phyloP scores from a whole-genome alignment of 2,888 invertebrate species.

The Mythimna lalbum region DNA sequence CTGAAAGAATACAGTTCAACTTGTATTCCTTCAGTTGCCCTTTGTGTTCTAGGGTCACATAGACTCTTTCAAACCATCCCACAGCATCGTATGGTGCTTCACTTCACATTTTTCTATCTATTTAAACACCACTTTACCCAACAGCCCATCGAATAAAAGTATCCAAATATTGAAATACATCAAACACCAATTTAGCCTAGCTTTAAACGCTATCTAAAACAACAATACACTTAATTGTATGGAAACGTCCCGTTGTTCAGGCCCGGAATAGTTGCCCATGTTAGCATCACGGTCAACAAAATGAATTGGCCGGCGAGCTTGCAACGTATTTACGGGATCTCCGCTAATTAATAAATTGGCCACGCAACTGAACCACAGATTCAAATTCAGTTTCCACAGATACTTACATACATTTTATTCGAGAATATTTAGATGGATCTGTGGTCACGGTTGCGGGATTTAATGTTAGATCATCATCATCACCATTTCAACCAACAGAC shows the following conservation, averaged over 20 bases:
- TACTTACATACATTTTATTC: neutral
- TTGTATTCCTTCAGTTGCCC: too few species aligned
- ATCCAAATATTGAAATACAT: conserved; percentile 15
- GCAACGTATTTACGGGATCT: conserved; percentile 29
- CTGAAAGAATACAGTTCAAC: too few species aligned
- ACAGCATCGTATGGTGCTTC: neutral
- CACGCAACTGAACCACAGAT: neutral
- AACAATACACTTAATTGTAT: conserved; percentile 14
- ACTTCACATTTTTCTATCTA: neutral
- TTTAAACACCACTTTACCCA: neutral
- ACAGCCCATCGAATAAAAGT: neutral
- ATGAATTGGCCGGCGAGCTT: conserved; percentile 59
- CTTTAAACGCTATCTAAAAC: conserved; percentile 6
- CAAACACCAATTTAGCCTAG: neutral
- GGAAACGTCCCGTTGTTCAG: neutral
- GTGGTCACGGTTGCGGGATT: neutral
- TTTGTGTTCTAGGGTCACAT: too few species aligned
- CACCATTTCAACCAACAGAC: too few species aligned
- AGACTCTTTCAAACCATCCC: too few species aligned
- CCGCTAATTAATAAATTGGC: conserved; percentile 48
- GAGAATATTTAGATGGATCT: neutral
- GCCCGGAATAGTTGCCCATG: conserved; percentile 1
- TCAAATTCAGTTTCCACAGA: conserved; percentile 8
- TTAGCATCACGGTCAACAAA: conserved; percentile 56
- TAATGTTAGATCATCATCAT: neutral